A percentile compares a stretch with the other conserved stretches of the same genome.
phyloP scores from a whole-genome alignment of 2,113 vertebrate species.

The Alethe castanea region DNA sequence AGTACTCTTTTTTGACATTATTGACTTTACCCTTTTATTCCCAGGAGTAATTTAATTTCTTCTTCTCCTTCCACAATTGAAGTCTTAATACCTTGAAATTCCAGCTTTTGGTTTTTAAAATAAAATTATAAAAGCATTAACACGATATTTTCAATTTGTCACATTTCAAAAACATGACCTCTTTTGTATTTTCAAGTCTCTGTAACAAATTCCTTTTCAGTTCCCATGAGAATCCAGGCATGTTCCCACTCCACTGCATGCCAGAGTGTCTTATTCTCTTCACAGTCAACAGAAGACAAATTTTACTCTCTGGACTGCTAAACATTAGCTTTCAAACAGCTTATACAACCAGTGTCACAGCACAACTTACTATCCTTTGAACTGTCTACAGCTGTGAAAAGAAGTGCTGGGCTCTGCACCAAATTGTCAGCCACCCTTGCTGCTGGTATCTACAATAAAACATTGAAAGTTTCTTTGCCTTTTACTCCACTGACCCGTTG shows the following conservation, averaged over 20 bases:
- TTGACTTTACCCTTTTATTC: background rate
- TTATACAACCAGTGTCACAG: background rate
- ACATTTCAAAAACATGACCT: background rate
- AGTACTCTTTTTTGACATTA: background rate
- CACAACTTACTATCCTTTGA: background rate
- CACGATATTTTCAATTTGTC: background rate
- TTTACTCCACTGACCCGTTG: background rate
- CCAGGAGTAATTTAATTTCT: background rate
- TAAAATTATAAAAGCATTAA: background rate
- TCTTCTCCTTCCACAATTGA: background rate
- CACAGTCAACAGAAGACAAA: background rate
- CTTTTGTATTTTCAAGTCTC: background rate
- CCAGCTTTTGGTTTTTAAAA: background rate
- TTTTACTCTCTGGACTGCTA: background rate
- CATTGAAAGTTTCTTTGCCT: background rate
- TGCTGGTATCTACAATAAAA: background rate
- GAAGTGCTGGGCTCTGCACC: background rate
- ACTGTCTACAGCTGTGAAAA: background rate
- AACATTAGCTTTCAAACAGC: background rate
- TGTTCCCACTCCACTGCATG: background rate
- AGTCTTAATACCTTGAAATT: background rate
- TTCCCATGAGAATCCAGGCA: constrained; percentile 8
- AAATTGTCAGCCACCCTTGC: background rate
- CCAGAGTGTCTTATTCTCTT: background rate
- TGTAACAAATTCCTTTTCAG: background rate